These are phyloP conservation scores for Tupiocoris notatus DNA, from an alignment of 2,888 invertebrate species.

Conservation along the genomic window DNA sequence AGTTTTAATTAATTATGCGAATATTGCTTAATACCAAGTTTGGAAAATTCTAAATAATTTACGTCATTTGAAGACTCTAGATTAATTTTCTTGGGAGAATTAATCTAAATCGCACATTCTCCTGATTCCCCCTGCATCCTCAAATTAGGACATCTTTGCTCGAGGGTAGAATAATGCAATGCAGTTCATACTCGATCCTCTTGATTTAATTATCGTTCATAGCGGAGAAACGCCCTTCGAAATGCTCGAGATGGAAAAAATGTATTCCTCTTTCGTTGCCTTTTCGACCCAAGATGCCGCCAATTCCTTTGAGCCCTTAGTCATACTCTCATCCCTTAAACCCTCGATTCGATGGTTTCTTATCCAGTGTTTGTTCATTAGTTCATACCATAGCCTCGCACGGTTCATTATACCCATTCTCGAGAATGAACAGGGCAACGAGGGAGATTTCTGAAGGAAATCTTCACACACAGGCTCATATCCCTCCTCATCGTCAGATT, in stretches of 20 bases:
- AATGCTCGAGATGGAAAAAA: background rate
- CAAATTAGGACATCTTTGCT: no score
- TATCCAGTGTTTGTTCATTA: constrained; percentile 37
- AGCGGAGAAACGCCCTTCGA: no score
- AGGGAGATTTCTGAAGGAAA: background rate
- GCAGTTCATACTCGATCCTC: no score
- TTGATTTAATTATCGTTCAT: no score
- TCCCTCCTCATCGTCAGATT: constrained; percentile 16
- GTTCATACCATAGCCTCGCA: constrained; percentile 30
- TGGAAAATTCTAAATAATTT: no score
- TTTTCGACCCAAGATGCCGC: constrained; percentile 9
- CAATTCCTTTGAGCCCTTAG: constrained; percentile 29
- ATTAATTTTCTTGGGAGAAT: no score
- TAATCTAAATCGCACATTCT: no score
- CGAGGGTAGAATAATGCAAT: no score
- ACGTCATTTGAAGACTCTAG: no score
- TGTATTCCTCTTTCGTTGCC: background rate
- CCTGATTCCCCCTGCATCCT: no score
- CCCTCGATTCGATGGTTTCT: background rate
- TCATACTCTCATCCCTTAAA: constrained; percentile 18
- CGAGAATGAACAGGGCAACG: background rate
- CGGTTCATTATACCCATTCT: constrained; percentile 25
- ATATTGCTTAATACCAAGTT: no score
- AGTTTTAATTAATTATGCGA: no score
- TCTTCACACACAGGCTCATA: constrained; percentile 13